Evolutionary conservation across 2,797 vertebrate genomes (phyloP).

Genomic region (Furcifer pardalis): DNA sequence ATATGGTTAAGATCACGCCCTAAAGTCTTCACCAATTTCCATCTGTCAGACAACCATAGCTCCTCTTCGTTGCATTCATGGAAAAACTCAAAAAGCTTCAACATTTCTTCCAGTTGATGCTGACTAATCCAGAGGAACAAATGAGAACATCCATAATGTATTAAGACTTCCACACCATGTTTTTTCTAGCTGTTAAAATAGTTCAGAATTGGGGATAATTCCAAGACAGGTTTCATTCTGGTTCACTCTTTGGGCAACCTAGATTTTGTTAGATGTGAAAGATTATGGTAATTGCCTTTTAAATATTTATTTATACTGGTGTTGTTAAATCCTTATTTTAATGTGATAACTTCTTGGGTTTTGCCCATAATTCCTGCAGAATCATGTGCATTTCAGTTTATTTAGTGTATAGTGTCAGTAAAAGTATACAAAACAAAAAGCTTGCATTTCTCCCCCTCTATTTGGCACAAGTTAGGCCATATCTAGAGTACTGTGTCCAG

Average conservation of each 20-base stretch:
- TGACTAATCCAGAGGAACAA: constrained; percentile 73
- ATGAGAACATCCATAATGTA: not conserved
- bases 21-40: constrained; percentile 76
- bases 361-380: not conserved
- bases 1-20: constrained; percentile 84
- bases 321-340: not conserved
- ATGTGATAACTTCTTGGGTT: not conserved
- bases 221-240: not conserved
- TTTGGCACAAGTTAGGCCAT: too few relatives aligned
- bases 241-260: not conserved
- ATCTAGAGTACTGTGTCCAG: too few relatives aligned
- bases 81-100: constrained; percentile 84
- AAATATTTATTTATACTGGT: not conserved
- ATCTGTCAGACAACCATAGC: constrained; percentile 82
- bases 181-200: not conserved
- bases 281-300: not conserved
- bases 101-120: constrained; percentile 78
- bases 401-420: too few relatives aligned
- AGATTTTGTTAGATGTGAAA: not conserved
- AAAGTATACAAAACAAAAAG: too few relatives aligned
- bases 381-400: not conserved
- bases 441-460: too few relatives aligned
- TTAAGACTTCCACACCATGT: too few relatives aligned
- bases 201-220: not conserved
- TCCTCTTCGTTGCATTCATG: constrained; percentile 85